Percentiles rank a stretch among this genome's conserved stretches.
Evolutionary conservation across 2,888 invertebrate genomes (phyloP).

Genomic region (Drosophila borealis): DNA sequence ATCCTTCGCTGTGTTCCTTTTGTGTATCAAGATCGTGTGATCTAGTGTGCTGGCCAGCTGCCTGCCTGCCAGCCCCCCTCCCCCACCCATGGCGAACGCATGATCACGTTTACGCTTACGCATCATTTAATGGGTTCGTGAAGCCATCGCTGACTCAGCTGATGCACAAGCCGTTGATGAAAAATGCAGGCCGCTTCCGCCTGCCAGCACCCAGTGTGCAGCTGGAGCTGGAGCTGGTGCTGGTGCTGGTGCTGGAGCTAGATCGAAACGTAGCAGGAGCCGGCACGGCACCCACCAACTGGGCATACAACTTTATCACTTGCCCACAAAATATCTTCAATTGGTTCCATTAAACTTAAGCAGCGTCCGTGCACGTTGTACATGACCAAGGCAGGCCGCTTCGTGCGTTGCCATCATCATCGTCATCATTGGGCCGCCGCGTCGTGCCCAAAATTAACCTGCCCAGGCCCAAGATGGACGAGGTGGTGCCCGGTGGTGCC

Average conservation of each 20-base stretch:
- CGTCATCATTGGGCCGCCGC: conserved; percentile 63
- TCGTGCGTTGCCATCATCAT: conserved; percentile 78
- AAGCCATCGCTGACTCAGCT: conserved; percentile 36
- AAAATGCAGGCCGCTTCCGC: conserved; percentile 42
- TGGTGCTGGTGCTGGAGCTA: neutral
- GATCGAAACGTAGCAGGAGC: conserved; percentile 3
- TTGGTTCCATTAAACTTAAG: conserved; percentile 82
- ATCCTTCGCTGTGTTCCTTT: conserved; percentile 29
- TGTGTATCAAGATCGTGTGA: conserved; percentile 71
- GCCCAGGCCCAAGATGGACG: conserved; percentile 39
- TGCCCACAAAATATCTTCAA: conserved; percentile 82
- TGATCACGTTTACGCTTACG: conserved; percentile 74
- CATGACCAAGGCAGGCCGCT: conserved; percentile 54
- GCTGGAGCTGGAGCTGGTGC: neutral
- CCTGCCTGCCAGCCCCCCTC: neutral
- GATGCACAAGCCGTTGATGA: conserved; percentile 62
- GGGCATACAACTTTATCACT: conserved; percentile 82
- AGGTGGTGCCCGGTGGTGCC: neutral
- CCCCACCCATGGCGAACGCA: conserved; percentile 47
- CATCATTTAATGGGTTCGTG: conserved; percentile 77
- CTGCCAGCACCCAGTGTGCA: conserved; percentile 34
- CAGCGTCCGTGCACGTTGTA: conserved; percentile 62
- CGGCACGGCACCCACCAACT: conserved; percentile 59
- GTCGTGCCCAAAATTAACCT: conserved; percentile 79
- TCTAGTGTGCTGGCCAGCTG: conserved; percentile 36